Base-by-base conservation (phyloP, 2,113 vertebrate species). In the Chamaea fasciata region DNA sequence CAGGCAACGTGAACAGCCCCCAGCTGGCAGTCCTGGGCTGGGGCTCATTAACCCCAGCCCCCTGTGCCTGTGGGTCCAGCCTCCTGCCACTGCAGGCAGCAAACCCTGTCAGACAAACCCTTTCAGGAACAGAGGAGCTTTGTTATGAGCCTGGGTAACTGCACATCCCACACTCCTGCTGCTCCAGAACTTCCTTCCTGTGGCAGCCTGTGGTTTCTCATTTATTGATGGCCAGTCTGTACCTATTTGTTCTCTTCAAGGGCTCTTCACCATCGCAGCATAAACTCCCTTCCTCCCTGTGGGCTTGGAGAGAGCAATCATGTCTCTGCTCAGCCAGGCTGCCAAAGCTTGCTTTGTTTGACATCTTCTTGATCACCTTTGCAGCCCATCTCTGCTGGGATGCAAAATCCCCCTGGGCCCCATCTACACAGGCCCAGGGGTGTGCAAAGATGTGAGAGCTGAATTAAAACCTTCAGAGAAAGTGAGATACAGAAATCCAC, bases 161-260 rank as follows among this genome's bases (percentile, higher is more conserved):
- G 87, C 60, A 50, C 60, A 53, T 47, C 70, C 65, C 7, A 2
- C 62, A 24, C 70, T 87, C 37, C 62, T 33, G 37, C 84, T 84
- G 65, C 74, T 94, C 70, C 87, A 87, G 62, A 90, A 49, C 39
- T 46, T 83, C 52, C 74, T 91, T 71, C 81, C 62, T 47, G 24
- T 11, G 28, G 33, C 6, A 68, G 81, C 65, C 31, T 39, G 53
- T 90, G 74, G 53, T 68, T 93, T 93, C 82, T 52, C 15, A 9
- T 39, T 85, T 94, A 83, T 64, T 87, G 78, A 85, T 92, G 79
- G 78, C 67, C 69, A 63, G 17, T 69, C 70, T 73, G 1, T 8
- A 68, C 16, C 70, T 52, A 80, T 94, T 87, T 88, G 53, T 91
- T 68, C 84, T 94, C 82, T 81, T 86, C 89, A 77, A 81, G 80